phyloP scores from a whole-genome alignment of 2,113 vertebrate genomes.

The Pelecanus crispus region DNA sequence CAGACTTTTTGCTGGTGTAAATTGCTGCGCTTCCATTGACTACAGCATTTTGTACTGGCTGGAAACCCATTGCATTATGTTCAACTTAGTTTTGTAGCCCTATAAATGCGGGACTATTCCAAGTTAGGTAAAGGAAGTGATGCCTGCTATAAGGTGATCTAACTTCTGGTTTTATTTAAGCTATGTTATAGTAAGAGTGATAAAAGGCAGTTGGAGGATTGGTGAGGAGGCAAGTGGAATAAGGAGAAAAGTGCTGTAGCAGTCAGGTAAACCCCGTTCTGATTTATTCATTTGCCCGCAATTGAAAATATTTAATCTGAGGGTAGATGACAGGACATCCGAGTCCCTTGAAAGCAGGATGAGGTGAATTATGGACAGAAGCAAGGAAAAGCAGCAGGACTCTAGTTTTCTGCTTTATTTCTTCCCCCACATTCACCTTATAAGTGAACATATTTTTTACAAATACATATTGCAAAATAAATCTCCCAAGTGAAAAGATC shows the following conservation, averaged over 20 bases:
- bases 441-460: not conserved
- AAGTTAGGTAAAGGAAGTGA: not conserved
- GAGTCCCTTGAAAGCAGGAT: not conserved
- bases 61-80: not conserved
- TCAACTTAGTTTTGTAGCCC: not conserved
- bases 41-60: not conserved
- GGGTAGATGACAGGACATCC: not conserved
- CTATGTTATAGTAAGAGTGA: not conserved
- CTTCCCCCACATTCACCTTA: not conserved
- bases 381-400: not conserved
- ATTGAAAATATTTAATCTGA: not conserved
- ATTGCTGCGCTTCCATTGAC: not conserved
- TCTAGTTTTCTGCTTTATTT: not conserved
- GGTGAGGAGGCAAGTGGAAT: not conserved
- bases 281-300: not conserved
- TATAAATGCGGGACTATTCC: fast-evolving
- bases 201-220: not conserved
- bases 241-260: not conserved
- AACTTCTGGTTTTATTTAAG: not conserved
- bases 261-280: not conserved
- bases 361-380: not conserved
- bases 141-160: not conserved
- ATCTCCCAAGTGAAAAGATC: not conserved
- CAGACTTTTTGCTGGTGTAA: not conserved
- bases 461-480: not conserved